These are phyloP conservation scores for Dicerorhinus sumatrensis DNA, from an alignment of 2,113 vertebrate species.

Conservation along the genomic window DNA sequence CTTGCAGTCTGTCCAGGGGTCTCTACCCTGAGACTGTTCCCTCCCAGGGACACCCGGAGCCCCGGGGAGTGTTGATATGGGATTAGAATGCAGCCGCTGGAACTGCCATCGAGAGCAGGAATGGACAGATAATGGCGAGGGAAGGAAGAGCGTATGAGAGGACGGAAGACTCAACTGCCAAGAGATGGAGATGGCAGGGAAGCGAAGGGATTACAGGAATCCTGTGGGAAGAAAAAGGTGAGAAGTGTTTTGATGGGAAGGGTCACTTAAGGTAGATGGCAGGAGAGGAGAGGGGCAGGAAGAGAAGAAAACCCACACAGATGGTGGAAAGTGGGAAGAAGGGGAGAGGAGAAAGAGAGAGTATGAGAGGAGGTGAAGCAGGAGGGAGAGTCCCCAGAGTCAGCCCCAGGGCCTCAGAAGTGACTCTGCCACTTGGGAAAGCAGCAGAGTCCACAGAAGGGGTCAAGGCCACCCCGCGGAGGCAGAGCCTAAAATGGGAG, in stretches of 20 bases:
- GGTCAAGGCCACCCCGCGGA: neutral
- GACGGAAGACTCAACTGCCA: neutral
- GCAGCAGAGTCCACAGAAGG: neutral
- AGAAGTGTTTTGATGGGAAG: neutral
- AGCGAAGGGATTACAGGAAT: neutral
- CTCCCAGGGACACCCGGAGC: neutral
- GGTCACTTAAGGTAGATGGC: neutral
- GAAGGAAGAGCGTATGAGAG: neutral
- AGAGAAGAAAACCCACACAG: neutral
- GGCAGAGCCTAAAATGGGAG: neutral
- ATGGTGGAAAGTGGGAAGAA: neutral
- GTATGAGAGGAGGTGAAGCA: too few relatives aligned
- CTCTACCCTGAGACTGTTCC: neutral
- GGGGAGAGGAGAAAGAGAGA: too few relatives aligned
- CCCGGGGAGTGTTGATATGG: neutral
- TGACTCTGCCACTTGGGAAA: neutral
- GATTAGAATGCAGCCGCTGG: neutral
- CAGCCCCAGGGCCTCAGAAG: neutral
- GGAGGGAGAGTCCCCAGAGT: neutral
- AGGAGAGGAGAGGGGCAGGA: neutral
- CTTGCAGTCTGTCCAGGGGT: neutral
- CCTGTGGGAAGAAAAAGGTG: neutral
- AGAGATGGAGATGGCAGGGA: neutral
- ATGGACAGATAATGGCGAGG: neutral
- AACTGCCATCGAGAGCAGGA: accelerated